A percentile compares a stretch with the other conserved stretches of the same genome.
Conservation (phyloP, 2,888 invertebrate genomes). For the Luperina testacea region DNA sequence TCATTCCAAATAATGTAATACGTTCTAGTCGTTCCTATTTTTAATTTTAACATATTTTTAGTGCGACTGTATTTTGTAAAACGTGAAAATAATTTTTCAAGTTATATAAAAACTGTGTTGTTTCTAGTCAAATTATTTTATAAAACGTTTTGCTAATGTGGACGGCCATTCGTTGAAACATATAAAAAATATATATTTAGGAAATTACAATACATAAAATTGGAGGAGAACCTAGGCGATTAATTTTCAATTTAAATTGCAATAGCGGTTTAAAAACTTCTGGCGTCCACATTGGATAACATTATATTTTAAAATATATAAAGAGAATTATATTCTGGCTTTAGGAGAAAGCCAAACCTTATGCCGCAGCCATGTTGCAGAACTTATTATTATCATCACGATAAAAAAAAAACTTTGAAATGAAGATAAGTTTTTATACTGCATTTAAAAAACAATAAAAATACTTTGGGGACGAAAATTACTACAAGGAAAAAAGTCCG, state of each 20-base stretch:
- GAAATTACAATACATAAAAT: conserved; percentile 59
- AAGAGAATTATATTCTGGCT: conserved; percentile 88
- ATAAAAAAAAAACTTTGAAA: neutral
- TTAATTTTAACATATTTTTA: conserved; percentile 64
- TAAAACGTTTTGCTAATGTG: conserved; percentile 81
- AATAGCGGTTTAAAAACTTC: conserved; percentile 60
- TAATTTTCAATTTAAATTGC: conserved; percentile 60
- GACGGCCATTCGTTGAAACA: conserved; percentile 70
- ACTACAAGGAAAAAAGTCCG: conserved; percentile 19
- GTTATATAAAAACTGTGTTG: conserved; percentile 81
- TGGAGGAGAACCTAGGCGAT: conserved; percentile 49
- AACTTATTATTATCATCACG: conserved; percentile 55
- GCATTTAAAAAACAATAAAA: neutral
- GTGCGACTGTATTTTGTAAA: conserved; percentile 86
- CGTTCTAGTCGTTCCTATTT: conserved; percentile 67
- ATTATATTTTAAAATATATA: conserved; percentile 79
- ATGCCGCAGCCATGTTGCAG: conserved; percentile 75
- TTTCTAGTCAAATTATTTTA: conserved; percentile 89
- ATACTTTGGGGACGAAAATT: neutral
- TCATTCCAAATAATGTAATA: conserved; percentile 70
- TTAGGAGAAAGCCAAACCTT: conserved; percentile 86
- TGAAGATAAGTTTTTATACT: neutral
- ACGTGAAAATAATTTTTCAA: conserved; percentile 79
- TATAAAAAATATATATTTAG: conserved; percentile 63
- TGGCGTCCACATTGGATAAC: conserved; percentile 82